Conservation (phyloP, 1,140 invertebrate species). For the Trichonephila clavata region DNA sequence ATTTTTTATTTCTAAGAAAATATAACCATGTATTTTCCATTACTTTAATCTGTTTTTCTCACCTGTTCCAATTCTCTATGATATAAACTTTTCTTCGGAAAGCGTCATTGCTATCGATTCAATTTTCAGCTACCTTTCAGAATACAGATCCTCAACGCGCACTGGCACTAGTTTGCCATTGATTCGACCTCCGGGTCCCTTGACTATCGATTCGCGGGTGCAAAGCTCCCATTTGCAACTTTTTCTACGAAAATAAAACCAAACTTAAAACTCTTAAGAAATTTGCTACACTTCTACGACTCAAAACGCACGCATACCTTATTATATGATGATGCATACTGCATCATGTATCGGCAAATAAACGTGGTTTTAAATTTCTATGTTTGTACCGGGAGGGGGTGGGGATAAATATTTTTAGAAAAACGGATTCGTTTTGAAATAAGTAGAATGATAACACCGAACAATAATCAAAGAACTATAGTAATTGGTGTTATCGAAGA, state of each 20-base stretch:
- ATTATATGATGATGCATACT: too few relatives aligned
- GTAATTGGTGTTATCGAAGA: too few relatives aligned
- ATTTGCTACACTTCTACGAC: too few relatives aligned
- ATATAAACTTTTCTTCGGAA: not conserved
- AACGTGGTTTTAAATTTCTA: too few relatives aligned
- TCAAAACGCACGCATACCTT: too few relatives aligned
- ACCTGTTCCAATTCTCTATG: not conserved
- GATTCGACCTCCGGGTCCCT: constrained; percentile 34
- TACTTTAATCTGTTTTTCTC: not conserved
- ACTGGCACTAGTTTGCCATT: constrained; percentile 57
- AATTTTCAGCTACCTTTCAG: constrained; percentile 8
- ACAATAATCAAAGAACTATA: too few relatives aligned
- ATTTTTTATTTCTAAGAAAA: not conserved
- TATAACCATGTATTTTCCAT: not conserved
- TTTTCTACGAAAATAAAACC: not conserved
- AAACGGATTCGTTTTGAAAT: too few relatives aligned
- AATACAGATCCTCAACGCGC: not conserved
- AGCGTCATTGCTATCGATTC: constrained; percentile 1
- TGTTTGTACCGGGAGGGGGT: too few relatives aligned
- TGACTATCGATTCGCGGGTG: constrained; percentile 26
- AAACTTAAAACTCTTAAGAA: not conserved
- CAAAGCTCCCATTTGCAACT: not conserved
- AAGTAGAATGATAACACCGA: too few relatives aligned
- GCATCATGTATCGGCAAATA: too few relatives aligned
- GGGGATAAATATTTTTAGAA: too few relatives aligned